Conservation (phyloP, 2,113 vertebrate genomes). For the Anhinga rufa region DNA sequence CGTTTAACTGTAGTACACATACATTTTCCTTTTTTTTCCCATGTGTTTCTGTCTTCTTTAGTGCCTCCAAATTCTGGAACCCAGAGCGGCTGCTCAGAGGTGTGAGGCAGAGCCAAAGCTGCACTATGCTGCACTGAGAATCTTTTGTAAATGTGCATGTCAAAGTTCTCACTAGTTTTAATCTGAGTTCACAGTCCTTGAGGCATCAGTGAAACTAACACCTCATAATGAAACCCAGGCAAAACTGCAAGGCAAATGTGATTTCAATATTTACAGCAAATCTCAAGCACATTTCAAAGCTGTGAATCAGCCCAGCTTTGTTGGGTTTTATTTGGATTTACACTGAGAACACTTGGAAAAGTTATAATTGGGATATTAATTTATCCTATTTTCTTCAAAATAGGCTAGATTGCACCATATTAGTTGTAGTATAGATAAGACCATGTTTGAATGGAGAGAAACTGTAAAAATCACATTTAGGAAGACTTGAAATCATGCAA, state of each 20-base stretch:
- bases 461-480: not conserved
- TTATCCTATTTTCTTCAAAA: not conserved
- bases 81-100: not conserved
- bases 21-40: not conserved
- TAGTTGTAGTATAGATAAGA: not conserved
- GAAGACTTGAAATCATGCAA: not conserved
- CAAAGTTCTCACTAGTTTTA: constrained; percentile 32
- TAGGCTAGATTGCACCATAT: not conserved
- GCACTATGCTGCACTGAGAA: not conserved
- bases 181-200: constrained; percentile 23
- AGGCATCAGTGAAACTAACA: constrained; percentile 25
- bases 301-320: constrained; percentile 4
- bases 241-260: constrained; percentile 41
- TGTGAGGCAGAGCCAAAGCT: not conserved
- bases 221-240: not conserved
- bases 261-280: constrained; percentile 49
- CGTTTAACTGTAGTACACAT: not conserved
- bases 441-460: not conserved
- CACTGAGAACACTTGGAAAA: not conserved
- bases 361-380: not conserved
- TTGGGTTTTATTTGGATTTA: constrained; percentile 20
- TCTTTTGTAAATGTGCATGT: not conserved
- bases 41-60: not conserved
- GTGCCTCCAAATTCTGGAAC: not conserved
- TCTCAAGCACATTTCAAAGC: not conserved